Evolutionary conservation across 2,888 invertebrate genomes (phyloP), one percentile per base, ranked within the genome.

Genomic region (Phyto melanocephala): DNA sequence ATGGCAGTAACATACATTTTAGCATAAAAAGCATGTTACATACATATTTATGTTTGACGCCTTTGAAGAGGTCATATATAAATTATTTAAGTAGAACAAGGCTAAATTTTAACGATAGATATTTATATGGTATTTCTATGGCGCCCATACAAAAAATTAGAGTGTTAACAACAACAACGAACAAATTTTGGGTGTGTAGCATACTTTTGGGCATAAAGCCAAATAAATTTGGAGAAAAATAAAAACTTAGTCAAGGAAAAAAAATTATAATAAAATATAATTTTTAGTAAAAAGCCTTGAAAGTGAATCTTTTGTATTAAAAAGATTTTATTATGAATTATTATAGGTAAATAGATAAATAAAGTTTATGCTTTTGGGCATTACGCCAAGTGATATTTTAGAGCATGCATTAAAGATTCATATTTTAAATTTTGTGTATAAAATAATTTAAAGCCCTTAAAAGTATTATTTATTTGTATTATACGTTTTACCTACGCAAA

Each of bases 11-110:
- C 50, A 71, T 58, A 52, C 45, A 72, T 47, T 58, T 33, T 20
- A 15, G 20, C 47, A 10, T 3, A 24, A 33, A 28, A 67, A 67
- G 52, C 62, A 65, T 81, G 24, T 50, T 60, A 54, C 58, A 62
- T 60, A 54, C 58, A 62, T 72, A 50, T 79, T 54, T 76, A 82
- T 75, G 75, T 47, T 60, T 70, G 65, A 79, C 78, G 82, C 75
- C 78, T 76, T 72, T 71, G 47, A 76, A 76, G 71, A 71, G 83
- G 76, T 83, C 80, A 77, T 52, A 74, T 63, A 84, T 83, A 83
- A 84, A 84, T 84, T 84, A 83, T 83, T 85, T 80, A 85, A 85
- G 68, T 85, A 67, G 85, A 52, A 84, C 86, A 86, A 86, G 86
- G 86, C 82, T 81, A 62, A 60, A 65, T 42, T 62, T 58, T 13